Base-by-base conservation (phyloP, 2,797 vertebrate genomes). In the Spizella passerina region DNA sequence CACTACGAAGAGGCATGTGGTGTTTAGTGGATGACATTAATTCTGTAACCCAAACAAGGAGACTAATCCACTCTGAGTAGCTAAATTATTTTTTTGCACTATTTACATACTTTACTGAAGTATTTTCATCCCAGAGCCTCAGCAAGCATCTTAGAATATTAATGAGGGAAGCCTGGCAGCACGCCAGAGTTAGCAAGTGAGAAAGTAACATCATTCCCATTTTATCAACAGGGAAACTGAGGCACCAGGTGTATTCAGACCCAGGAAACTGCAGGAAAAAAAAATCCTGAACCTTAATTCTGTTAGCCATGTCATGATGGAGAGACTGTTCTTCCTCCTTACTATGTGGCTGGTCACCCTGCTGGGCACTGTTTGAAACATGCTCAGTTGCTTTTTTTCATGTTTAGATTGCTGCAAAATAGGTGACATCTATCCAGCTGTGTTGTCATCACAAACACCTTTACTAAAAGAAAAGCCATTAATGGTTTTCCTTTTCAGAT, bases 21-120 rank as follows among this genome's bases (percentile, higher is more conserved):
- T 90, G 49, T 87, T 91, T 76, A 46, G 63, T 21, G 78, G 83
- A 75, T 71, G 57, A 64, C 81, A 89, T 73, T 82, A 60, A 84
- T 91, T 90, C 61, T 12, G 32, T 63, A 95, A 94, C 83, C 66
- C 88, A 92, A 96, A 95, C 91, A 94, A 87, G 79, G 69, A 89
- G 82, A 88, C 50, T 69, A 65, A 91, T 85, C 81, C 88, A 53
- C 80, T 91, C 41, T 12, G 69, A 95, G 91, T 59, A 60, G 83
- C 34, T 95, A 23, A 55, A 63, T 86, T 80, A 6, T 76, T 91
- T 95, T 85, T 96, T 95, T 93, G n/a, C 53, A 90, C 77, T 94
- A 47, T 96, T 96, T 94, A 95, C 86, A 75, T 82, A 82, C 93
- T 93, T 94, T 82, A 81, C 82, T 94, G 80, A 94, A 96, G 87